Percentiles rank a stretch among this genome's conserved stretches.
These are phyloP conservation scores for Loriculus beryllinus DNA, from an alignment of 2,797 vertebrate species.

Conservation along the genomic window DNA sequence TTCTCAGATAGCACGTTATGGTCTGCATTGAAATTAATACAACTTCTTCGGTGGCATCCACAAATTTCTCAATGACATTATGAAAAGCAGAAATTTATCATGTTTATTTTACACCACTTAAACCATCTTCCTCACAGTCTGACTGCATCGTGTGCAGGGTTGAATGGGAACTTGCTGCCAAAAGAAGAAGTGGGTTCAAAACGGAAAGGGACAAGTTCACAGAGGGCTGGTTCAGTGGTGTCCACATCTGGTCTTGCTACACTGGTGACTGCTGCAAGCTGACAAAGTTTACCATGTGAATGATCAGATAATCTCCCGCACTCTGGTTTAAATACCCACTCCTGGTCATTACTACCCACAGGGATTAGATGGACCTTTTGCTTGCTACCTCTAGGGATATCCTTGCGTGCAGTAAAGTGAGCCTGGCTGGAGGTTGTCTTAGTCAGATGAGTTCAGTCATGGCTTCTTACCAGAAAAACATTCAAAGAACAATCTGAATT, in stretches of 20 bases:
- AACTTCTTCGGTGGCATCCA: neutral
- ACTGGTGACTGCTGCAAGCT: neutral
- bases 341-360: neutral
- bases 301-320: neutral
- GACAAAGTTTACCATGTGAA: neutral
- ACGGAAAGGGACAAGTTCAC: neutral
- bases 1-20: neutral
- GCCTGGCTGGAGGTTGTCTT: neutral
- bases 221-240: neutral
- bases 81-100: neutral
- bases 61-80: neutral
- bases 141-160: neutral
- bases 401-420: neutral
- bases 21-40: neutral
- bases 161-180: neutral
- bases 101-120: neutral
- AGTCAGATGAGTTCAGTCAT: neutral
- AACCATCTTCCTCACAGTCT: neutral
- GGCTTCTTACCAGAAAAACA: neutral
- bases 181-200: slow-evolving; percentile 3
- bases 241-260: fast-evolving
- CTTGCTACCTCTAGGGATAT: neutral
- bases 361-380: neutral
- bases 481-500: neutral
- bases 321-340: neutral